Base-by-base conservation (phyloP, 2,888 invertebrate species). In the Drosophila anceps region DNA sequence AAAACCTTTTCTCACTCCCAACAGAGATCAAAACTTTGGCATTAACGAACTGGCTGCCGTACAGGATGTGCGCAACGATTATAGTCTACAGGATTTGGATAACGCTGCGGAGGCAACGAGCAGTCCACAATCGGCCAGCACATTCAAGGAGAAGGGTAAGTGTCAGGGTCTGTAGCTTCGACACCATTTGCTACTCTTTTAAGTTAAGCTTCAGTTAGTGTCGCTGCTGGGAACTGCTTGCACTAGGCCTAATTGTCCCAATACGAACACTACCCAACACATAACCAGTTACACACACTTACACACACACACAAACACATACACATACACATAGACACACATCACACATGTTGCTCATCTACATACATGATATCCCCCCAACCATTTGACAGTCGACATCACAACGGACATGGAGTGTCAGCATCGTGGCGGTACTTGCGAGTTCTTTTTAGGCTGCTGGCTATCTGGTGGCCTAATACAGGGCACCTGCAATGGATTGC, bases 401-500 rank as follows among this genome's bases (percentile, higher is more conserved):
- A 91, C 90, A 76, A 91, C 90, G 82, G 93, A 93, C 82, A 79
- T 92, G 83, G 92, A 93, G 84, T 93, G 93, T 81, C 93, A 93
- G 81, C 92, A 93, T 79, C 93, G 93, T 53, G 97, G 96, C 70
- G 96, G 96, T 64, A 96, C 95, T 78, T 98, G 98, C 93, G 97
- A 98, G 93, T 97, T 98, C 94, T 97, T 98, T 94, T 95, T 98
- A 91, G 95, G 96, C 93, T 98, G 98, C 94, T 98, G 98, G 98
- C 95, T 98, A 95, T 95, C 96, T 71, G 97, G 97, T 83, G 98
- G 98, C 70, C 94, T 97, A 68, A 94, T 98, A 91, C 97, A 97
- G 90, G 97, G 97, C 80, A 95, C 96, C 78, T 98, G 98, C 93
- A 96, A 96, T 82, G 95, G 96, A 76, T 94, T 98, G 79, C 94